Conservation (phyloP, 2,113 vertebrate species). For the Edolisoma coerulescens region DNA sequence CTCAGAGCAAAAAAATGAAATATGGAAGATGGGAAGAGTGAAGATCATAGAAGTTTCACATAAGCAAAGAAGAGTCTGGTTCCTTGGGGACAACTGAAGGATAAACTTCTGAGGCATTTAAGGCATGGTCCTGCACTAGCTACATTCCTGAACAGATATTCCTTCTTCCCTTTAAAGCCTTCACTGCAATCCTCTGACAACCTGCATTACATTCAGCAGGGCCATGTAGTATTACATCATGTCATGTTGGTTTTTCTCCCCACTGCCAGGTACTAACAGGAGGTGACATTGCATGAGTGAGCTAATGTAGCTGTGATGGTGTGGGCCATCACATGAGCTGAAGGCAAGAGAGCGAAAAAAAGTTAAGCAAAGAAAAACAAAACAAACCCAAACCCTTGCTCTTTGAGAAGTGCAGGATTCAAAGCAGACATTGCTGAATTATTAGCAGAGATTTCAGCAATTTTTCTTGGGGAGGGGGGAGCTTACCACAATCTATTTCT, state of each 20-base stretch:
- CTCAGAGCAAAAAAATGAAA: not conserved
- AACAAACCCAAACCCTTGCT: too few relatives aligned
- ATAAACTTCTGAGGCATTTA: not conserved
- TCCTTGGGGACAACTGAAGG: not conserved
- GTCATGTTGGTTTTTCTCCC: not conserved
- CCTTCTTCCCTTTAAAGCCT: not conserved
- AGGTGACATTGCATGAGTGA: slow-evolving; percentile 12
- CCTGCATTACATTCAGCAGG: not conserved
- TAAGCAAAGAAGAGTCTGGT: not conserved
- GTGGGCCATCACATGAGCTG: not conserved
- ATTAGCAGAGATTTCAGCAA: not conserved
- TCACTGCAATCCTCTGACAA: not conserved
- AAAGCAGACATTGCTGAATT: not conserved
- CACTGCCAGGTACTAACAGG: not conserved
- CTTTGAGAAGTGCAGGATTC: not conserved
- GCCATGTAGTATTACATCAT: not conserved
- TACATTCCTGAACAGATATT: not conserved
- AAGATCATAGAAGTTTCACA: not conserved
- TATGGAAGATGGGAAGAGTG: not conserved
- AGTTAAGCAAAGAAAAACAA: not conserved
- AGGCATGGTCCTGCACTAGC: not conserved
- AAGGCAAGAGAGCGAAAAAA: not conserved
- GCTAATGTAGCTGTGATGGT: not conserved
- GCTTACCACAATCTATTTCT: not conserved
- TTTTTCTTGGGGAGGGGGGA: not conserved